A percentile compares a stretch with the other conserved stretches of the same genome.
Conservation (phyloP, 2,113 vertebrate species). For the Mungos mungo region DNA sequence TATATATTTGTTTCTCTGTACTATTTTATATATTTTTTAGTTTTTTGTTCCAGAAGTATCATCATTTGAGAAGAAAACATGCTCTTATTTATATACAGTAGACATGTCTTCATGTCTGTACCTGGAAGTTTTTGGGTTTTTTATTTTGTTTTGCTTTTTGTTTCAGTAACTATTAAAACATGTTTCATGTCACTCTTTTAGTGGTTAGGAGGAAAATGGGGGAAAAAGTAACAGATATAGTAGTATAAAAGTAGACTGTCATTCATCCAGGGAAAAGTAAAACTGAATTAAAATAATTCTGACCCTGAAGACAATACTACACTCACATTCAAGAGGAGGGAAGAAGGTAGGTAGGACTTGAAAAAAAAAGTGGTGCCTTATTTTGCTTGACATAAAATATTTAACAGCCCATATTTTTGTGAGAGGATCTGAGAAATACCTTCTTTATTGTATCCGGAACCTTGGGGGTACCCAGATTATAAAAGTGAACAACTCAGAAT, state of each 20-base stretch:
- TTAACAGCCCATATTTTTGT: not conserved
- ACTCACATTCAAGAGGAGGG: not conserved
- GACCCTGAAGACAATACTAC: not conserved
- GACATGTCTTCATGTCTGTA: not conserved
- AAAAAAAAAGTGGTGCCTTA: not conserved
- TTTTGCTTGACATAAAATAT: not conserved
- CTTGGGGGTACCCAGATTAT: not conserved
- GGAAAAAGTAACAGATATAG: not conserved
- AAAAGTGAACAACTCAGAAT: not conserved
- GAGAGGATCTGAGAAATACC: not conserved
- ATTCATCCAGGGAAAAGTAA: not conserved
- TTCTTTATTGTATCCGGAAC: not conserved
- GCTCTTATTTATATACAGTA: not conserved
- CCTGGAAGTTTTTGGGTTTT: not conserved
- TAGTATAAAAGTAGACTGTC: not conserved
- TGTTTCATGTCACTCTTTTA: not conserved
- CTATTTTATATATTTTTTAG: not conserved
- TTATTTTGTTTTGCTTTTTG: not conserved
- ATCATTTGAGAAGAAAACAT: not conserved
- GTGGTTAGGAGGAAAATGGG: not conserved
- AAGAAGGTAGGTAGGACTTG: not conserved
- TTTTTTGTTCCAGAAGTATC: not conserved
- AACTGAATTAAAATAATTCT: not conserved
- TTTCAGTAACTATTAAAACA: not conserved
- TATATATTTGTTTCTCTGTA: not conserved